Evolutionary conservation across 2,797 vertebrate species (phyloP).

Genomic region (Furcifer pardalis): DNA sequence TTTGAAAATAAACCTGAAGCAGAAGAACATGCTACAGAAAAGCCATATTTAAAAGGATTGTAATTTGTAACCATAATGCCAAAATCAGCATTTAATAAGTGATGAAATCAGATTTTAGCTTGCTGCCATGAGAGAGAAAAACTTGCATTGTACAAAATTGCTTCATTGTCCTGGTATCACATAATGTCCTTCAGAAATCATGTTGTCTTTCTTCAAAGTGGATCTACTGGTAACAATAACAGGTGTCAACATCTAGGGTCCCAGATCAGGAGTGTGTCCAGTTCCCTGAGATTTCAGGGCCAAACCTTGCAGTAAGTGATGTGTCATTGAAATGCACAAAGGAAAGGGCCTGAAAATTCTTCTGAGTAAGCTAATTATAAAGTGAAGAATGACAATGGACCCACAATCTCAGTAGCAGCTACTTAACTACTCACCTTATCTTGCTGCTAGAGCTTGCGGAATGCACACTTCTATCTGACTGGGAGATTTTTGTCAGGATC

Average conservation of each 20-base stretch:
- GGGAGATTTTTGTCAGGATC: no score
- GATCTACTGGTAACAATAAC: neutral
- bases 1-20: constrained; percentile 29
- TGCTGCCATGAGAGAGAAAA: neutral
- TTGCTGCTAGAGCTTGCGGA: no score
- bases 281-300: no score
- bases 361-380: no score
- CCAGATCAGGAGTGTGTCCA: neutral
- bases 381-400: no score
- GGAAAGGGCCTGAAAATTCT: no score
- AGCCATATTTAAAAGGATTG: constrained; percentile 21
- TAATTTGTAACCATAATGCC: neutral
- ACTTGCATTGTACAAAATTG: neutral
- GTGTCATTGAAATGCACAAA: no score
- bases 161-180: neutral
- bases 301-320: no score
- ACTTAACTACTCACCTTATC: no score
- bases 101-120: neutral
- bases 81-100: constrained; percentile 3
- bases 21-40: constrained; percentile 3
- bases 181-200: neutral
- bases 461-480: no score
- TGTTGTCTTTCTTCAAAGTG: neutral
- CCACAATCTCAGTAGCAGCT: no score
- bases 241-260: neutral